Percentiles rank a stretch among this genome's conserved stretches.
phyloP scores from a whole-genome alignment of 2,797 vertebrate genomes.

The Lagorchestes hirsutus region DNA sequence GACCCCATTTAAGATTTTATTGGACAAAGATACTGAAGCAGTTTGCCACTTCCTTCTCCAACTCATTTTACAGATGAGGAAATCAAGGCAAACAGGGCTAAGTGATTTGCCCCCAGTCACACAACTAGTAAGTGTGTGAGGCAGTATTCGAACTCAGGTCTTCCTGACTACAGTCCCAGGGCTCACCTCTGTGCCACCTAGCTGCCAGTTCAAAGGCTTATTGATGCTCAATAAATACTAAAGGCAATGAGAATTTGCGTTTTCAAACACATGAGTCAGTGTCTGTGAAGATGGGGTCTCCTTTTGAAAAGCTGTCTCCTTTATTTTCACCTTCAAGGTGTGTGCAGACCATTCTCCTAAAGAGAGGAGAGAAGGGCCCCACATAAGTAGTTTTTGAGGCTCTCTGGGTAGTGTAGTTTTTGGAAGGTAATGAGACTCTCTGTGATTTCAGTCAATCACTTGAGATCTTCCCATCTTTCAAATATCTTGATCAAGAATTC shows the following conservation, averaged over 20 bases:
- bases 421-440: background rate
- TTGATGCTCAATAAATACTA: background rate
- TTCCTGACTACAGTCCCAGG: background rate
- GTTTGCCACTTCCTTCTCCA: background rate
- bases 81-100: background rate
- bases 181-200: background rate
- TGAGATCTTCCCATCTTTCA: background rate
- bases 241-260: background rate
- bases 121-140: background rate
- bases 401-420: background rate
- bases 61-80: background rate
- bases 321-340: background rate
- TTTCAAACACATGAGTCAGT: background rate
- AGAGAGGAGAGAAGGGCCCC: background rate
- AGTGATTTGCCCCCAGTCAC: background rate
- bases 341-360: background rate
- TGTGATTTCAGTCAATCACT: background rate
- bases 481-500: background rate
- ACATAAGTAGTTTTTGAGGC: background rate
- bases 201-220: background rate
- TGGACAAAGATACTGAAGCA: background rate
- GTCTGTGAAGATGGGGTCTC: background rate
- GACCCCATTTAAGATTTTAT: background rate
- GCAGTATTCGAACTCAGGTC: background rate
- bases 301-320: background rate